phyloP scores from a whole-genome alignment of 2,797 vertebrate genomes.

The Hapalemur alaotrensis region DNA sequence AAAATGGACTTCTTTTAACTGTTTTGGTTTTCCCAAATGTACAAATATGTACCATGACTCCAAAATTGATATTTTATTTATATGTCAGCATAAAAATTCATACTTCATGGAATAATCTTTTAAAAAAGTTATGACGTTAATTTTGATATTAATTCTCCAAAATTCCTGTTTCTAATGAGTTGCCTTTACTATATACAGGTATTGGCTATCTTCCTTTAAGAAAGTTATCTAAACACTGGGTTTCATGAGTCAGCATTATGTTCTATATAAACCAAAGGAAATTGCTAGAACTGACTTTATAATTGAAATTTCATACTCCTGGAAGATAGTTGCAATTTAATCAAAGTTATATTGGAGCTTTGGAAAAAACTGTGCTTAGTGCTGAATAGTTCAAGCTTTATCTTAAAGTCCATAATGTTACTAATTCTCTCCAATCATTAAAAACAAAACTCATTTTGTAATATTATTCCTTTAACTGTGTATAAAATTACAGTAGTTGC shows the following conservation, averaged over 20 bases:
- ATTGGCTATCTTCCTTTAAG: slow-evolving; percentile 6
- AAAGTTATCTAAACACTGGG: background rate
- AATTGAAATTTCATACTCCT: background rate
- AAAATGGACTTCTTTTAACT: background rate
- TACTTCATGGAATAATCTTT: background rate
- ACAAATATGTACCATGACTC: background rate
- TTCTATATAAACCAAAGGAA: background rate
- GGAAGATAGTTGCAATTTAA: background rate
- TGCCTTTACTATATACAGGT: background rate
- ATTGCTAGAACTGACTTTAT: background rate
- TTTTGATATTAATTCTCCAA: background rate
- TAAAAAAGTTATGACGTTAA: background rate
- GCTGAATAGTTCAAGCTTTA: background rate
- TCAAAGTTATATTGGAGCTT: slow-evolving; percentile 7
- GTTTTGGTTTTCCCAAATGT: background rate
- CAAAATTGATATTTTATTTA: background rate
- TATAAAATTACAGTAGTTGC: background rate
- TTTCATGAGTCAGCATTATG: background rate
- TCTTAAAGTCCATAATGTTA: background rate
- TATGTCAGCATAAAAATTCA: background rate
- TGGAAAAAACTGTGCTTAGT: background rate
- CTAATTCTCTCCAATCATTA: background rate
- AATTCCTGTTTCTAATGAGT: background rate
- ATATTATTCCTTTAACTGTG: slow-evolving; percentile 4
- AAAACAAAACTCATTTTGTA: slow-evolving; percentile 26